phyloP scores from a whole-genome alignment of 2,113 vertebrate species.

The Mesembrinibis cayennensis region DNA sequence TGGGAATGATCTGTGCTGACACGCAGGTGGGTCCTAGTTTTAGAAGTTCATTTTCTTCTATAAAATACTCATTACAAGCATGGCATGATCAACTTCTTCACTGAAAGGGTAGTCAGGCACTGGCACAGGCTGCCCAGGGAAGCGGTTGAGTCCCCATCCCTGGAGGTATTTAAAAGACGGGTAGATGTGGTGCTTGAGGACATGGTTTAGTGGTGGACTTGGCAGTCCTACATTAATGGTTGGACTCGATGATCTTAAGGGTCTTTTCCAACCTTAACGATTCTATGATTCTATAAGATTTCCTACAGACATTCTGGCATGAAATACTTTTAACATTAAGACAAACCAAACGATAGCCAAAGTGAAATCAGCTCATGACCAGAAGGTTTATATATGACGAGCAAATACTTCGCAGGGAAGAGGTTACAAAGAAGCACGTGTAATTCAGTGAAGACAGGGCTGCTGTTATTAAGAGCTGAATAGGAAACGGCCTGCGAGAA shows the following conservation, averaged over 20 bases:
- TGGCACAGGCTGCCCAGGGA: no score
- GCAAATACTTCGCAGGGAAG: background rate
- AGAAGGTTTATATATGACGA: rapidly evolving
- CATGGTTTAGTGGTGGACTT: no score
- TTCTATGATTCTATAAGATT: background rate
- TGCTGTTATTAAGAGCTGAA: background rate
- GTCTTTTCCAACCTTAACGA: no score
- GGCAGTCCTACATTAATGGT: no score
- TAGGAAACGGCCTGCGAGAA: background rate
- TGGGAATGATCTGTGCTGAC: background rate
- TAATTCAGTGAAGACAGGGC: background rate
- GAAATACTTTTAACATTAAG: background rate
- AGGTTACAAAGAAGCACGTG: background rate
- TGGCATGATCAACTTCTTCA: rapidly evolving
- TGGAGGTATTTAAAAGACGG: no score
- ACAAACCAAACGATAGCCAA: background rate
- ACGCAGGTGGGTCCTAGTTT: background rate
- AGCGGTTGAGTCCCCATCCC: no score
- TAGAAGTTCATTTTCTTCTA: background rate
- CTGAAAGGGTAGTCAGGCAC: no score
- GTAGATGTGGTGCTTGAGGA: no score
- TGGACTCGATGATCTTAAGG: no score
- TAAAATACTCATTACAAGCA: background rate
- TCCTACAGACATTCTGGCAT: background rate
- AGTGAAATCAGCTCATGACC: background rate